Conservation (phyloP, 2,888 invertebrate genomes). For the Caenorhabditis japonica region DNA sequence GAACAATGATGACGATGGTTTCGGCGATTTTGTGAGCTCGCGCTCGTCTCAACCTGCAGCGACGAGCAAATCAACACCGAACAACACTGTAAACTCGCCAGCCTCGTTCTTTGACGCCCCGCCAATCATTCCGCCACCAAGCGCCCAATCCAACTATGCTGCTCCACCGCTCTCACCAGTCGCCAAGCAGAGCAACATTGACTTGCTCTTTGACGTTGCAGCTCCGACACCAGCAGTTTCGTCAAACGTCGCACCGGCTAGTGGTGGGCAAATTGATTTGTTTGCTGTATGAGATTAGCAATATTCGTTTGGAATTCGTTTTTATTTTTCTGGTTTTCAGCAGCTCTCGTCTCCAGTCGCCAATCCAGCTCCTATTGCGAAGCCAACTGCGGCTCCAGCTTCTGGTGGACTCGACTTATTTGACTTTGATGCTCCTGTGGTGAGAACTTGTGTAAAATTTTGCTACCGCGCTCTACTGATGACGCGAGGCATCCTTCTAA, state of each 20-base stretch:
- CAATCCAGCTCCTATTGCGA: neutral
- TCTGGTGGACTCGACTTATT: slow-evolving; percentile 23
- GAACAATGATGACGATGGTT: slow-evolving; percentile 60
- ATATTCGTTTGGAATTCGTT: neutral
- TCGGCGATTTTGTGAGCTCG: slow-evolving; percentile 63
- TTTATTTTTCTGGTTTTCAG: slow-evolving; percentile 5
- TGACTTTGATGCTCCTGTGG: slow-evolving; percentile 25
- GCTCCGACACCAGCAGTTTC: slow-evolving; percentile 19
- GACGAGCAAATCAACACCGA: slow-evolving; percentile 17
- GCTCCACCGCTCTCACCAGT: slow-evolving; percentile 41
- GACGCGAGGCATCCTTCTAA: no score
- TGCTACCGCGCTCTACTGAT: no score
- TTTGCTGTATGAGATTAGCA: slow-evolving; percentile 13
- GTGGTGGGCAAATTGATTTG: slow-evolving; percentile 6
- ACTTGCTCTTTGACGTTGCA: slow-evolving; percentile 34
- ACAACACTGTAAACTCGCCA: neutral
- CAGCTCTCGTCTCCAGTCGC: slow-evolving; percentile 4
- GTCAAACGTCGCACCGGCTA: slow-evolving; percentile 2
- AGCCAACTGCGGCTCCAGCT: neutral
- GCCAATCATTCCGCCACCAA: slow-evolving; percentile 36
- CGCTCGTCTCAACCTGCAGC: slow-evolving; percentile 36
- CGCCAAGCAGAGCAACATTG: slow-evolving; percentile 31
- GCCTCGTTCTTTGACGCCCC: slow-evolving; percentile 21
- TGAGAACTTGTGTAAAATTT: no score
- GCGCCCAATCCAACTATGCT: slow-evolving; percentile 5